Base-by-base conservation (phyloP, 2,113 vertebrate species). In the Scomber japonicus region DNA sequence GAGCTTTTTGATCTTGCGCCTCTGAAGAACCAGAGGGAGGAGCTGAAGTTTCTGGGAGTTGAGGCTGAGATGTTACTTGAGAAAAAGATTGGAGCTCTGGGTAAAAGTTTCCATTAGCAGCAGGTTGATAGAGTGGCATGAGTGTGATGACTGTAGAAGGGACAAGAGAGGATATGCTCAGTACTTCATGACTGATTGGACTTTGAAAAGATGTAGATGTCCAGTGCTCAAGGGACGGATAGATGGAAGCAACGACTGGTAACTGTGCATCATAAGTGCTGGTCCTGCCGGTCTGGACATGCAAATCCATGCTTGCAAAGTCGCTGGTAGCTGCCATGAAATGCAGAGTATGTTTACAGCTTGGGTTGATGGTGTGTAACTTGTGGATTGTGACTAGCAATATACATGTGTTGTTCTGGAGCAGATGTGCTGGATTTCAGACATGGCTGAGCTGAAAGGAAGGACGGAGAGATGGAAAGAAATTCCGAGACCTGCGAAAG, bases 121-220 rank as follows among this genome's bases (percentile, higher is more conserved):
- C 10, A 14, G 67, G 64, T 35, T 70, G 3, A 72, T 14, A 82
- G 35, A 63, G 65, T 6, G 91, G 89, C 12, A 88, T 11, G 6
- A 91, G 71, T 1, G 72, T 73, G 27, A 83, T 71, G 27, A 91
- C 69, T 1, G 89, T 80, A 10, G 83, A 80, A 1, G 89, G 88
- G 4, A 91, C 71, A 55, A 90, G 60, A 70, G 89, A 91, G 0
- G 89, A 91, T 16, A 92, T n/a, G n/a, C 83, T 90, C 59, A 71
- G 17, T 27, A 92, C 70, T 71, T 88, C 77, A 14, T 77, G 30
- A 59, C 51, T 69, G n/a, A 13, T 27, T 17, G 80, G 71, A 81
- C 6, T 24, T 64, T 73, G 81, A 69, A 64, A 81, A 66, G 73
- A 81, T 48, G 83, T 65, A 0, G 80, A 81, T 15, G 80, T 27